These are phyloP conservation scores for Selene dorsalis DNA, from an alignment of 2,797 vertebrate species.

Conservation along the genomic window DNA sequence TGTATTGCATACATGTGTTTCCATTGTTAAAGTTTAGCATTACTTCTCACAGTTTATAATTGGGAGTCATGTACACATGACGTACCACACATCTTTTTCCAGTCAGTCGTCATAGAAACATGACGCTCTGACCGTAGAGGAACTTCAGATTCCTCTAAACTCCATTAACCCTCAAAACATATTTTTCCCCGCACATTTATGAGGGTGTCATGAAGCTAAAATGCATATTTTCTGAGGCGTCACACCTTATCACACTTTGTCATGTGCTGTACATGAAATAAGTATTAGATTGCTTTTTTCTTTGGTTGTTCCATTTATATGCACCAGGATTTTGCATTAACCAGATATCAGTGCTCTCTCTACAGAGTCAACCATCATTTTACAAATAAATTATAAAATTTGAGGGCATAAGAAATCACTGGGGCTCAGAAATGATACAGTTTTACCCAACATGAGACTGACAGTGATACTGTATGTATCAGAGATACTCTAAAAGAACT, in stretches of 20 bases:
- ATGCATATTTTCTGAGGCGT: background rate
- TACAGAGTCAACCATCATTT: background rate
- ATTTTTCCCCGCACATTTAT: background rate
- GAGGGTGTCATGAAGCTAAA: background rate
- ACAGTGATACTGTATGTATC: conserved; percentile 7
- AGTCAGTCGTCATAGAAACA: too few species aligned
- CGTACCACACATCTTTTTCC: too few species aligned
- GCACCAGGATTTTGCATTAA: background rate
- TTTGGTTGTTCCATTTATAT: conserved; percentile 3
- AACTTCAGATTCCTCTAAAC: conserved; percentile 11
- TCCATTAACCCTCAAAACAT: background rate
- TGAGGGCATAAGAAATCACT: background rate
- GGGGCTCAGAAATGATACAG: background rate
- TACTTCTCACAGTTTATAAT: too few species aligned
- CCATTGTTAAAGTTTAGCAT: too few species aligned
- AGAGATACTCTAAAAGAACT: conserved; percentile 5
- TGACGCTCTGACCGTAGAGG: too few species aligned
- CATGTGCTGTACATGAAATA: background rate
- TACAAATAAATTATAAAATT: conserved; percentile 21
- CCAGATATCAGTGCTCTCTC: background rate
- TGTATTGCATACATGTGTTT: too few species aligned
- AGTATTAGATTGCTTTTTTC: conserved; percentile 1
- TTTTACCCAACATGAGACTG: conserved; percentile 23
- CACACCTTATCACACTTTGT: background rate
- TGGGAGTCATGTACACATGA: too few species aligned